A percentile compares a stretch with the other conserved stretches of the same genome.
Evolutionary conservation across 2,797 vertebrate species (phyloP).

Genomic region (Rhodeus uyekii): DNA sequence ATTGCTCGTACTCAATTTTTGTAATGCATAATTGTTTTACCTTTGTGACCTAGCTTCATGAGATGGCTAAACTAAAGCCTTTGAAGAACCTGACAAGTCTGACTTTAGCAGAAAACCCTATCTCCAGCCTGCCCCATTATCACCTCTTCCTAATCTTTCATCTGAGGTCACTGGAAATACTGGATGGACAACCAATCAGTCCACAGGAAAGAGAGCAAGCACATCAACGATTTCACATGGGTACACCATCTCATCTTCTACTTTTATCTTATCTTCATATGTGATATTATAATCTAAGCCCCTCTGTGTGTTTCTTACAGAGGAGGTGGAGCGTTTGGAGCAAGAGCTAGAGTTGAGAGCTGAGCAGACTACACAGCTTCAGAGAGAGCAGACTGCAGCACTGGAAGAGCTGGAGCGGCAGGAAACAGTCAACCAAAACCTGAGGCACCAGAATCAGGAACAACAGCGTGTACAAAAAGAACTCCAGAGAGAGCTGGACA

Average conservation of each 20-base stretch:
- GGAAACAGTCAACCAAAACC: constrained; percentile 72
- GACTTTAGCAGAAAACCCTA: constrained; percentile 78
- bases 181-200: constrained; percentile 80
- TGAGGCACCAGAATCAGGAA: constrained; percentile 71
- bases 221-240: constrained; percentile 81
- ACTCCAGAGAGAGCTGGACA: constrained; percentile 77
- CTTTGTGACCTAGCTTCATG: constrained; percentile 74
- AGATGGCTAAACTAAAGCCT: constrained; percentile 80
- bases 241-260: constrained; percentile 63
- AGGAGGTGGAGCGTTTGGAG: constrained; percentile 83
- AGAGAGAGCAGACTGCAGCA: constrained; percentile 69
- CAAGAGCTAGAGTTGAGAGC: constrained; percentile 73
- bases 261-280: background rate
- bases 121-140: constrained; percentile 80
- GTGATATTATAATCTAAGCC: background rate
- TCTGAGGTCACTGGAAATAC: constrained; percentile 76
- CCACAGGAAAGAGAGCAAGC: constrained; percentile 77
- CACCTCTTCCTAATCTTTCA: constrained; percentile 81
- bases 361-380: constrained; percentile 74
- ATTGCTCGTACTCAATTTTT: background rate
- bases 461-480: constrained; percentile 72
- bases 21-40: background rate
- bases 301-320: constrained; percentile 62
- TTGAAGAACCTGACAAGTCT: constrained; percentile 83
- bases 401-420: constrained; percentile 75